Percentiles rank a stretch among this genome's conserved stretches.
These are phyloP conservation scores for Pseudoips prasinana DNA, from an alignment of 2,888 invertebrate species.

Conservation along the genomic window DNA sequence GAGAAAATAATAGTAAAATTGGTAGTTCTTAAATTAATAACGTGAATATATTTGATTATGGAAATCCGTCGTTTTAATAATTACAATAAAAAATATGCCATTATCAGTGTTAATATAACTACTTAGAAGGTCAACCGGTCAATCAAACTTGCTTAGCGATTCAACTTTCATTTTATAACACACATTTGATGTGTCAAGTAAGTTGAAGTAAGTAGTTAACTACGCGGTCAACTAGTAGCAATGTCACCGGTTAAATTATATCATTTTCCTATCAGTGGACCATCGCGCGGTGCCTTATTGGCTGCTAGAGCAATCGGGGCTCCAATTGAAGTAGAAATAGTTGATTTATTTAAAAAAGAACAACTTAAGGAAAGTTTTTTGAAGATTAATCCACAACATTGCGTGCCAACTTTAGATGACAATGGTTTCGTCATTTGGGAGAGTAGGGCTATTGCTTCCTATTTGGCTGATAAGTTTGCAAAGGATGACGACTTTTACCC, in stretches of 20 bases:
- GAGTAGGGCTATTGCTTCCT: conserved; percentile 84
- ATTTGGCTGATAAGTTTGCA: conserved; percentile 83
- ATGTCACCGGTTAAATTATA: conserved; percentile 77
- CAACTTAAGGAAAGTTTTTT: conserved; percentile 80
- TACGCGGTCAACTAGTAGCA: too few species aligned
- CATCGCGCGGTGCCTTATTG: conserved; percentile 83
- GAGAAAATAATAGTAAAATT: too few species aligned
- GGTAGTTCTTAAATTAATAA: too few species aligned
- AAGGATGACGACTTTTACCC: conserved; percentile 84
- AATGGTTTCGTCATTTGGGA: conserved; percentile 86
- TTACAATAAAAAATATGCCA: too few species aligned
- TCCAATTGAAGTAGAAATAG: conserved; percentile 69
- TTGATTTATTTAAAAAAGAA: conserved; percentile 82
- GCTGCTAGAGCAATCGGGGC: conserved; percentile 81
- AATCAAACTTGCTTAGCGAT: too few species aligned
- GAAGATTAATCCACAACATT: conserved; percentile 85
- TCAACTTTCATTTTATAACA: too few species aligned
- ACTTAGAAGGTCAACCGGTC: too few species aligned
- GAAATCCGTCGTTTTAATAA: too few species aligned
- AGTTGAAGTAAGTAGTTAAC: too few species aligned
- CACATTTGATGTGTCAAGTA: too few species aligned
- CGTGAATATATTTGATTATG: too few species aligned
- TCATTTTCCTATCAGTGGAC: conserved; percentile 83
- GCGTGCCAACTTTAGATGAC: conserved; percentile 86
- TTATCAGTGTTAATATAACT: too few species aligned